Base-by-base conservation (phyloP, 2,113 vertebrate genomes). In the Tinamus guttatus region DNA sequence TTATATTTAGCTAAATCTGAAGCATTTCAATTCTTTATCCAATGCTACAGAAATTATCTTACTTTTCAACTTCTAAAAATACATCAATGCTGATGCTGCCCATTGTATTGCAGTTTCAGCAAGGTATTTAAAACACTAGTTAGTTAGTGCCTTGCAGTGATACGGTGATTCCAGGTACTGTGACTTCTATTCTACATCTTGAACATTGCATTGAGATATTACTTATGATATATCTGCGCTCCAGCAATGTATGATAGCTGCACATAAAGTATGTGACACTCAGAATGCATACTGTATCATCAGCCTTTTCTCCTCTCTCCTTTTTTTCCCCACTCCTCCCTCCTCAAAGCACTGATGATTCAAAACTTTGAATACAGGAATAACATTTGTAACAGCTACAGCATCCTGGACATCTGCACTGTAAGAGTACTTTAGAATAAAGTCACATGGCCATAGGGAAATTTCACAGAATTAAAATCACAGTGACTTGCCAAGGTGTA, bases 391-490 rank as follows among this genome's bases (percentile, higher is more conserved):
- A 95, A 95, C 92, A 96, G 96, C 73, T 89, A 93, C 60, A 34
- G 96, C 94, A 97, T 96, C 98, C 97, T 97, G 97, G 97, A 97
- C 97, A 98, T 98, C 97, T 98, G 97, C 96, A 98, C 96, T 97
- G 97, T 96, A 95, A 96, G 87, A 97, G 95, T 87, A 96, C 97
- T 98, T 96, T 92, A 96, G 97, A 97, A 98, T 96, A 97, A 98
- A 98, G 98, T 98, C 97, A 98, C 97, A 98, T 97, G 98, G 98
- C 98, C 97, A 98, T 95, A 85, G 98, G 98, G 98, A 98, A 98
- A 98, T 98, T 98, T 98, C 97, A 97, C 97, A 97, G 98, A 96
- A 98, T 98, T 97, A 96, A 98, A 98, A 98, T 98, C 97, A 91
- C 96, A 96, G 96, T 84, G 91, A 97, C 96, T 97, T 98, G 98